A percentile compares a stretch with the other conserved stretches of the same genome.
These are phyloP conservation scores for Polymixis flavicincta DNA, from an alignment of 2,888 invertebrate species.

Conservation along the genomic window DNA sequence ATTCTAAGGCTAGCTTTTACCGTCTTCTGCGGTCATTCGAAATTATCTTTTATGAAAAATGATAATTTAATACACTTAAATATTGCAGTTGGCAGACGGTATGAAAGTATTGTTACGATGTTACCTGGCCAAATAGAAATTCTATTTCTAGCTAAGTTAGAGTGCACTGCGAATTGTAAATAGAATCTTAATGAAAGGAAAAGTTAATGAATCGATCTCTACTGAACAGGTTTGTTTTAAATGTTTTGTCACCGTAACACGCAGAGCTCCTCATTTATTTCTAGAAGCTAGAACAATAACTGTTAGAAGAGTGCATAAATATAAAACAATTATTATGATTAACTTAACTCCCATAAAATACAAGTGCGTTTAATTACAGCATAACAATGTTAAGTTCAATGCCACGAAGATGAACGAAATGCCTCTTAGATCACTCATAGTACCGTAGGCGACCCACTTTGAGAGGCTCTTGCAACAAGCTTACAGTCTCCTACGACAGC, in stretches of 20 bases:
- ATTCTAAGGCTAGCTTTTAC: too few species aligned
- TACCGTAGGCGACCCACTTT: conserved; percentile 87
- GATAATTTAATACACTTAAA: background rate
- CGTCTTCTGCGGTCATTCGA: background rate
- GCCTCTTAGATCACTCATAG: conserved; percentile 61
- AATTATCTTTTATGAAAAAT: background rate
- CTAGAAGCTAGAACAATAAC: conserved; percentile 7
- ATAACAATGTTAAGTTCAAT: conserved; percentile 75
- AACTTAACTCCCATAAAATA: conserved; percentile 27
- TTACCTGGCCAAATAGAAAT: background rate
- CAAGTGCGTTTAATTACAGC: conserved; percentile 50
- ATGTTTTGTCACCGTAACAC: background rate
- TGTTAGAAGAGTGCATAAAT: background rate
- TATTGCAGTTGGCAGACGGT: background rate
- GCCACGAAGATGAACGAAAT: conserved; percentile 63
- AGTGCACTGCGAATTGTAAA: background rate
- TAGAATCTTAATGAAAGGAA: conserved; percentile 9
- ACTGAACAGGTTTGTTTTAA: conserved; percentile 20
- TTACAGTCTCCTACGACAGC: conserved; percentile 78
- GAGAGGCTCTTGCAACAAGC: conserved; percentile 60
- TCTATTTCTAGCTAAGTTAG: background rate
- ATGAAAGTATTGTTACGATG: background rate
- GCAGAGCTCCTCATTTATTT: background rate
- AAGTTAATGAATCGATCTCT: background rate
- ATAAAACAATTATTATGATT: conserved; percentile 29